Percentiles rank a stretch among this genome's conserved stretches.
These are phyloP conservation scores for Callipepla squamata DNA, from an alignment of 2,113 vertebrate genomes.

Conservation along the genomic window DNA sequence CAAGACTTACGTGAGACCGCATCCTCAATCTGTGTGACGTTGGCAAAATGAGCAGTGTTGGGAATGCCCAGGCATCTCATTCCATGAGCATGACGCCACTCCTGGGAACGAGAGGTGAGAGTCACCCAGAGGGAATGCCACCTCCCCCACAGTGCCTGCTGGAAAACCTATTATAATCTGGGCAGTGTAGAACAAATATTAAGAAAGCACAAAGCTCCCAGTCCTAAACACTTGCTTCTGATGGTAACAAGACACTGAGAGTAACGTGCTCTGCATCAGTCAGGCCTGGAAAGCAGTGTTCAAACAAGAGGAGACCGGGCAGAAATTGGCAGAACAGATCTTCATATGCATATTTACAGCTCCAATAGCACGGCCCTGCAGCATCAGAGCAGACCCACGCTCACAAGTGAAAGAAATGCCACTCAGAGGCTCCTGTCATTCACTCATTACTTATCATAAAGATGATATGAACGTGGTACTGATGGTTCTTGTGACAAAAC, in stretches of 20 bases:
- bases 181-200: not conserved
- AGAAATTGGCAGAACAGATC: not conserved
- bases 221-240: not conserved
- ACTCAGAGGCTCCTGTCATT: too few relatives aligned
- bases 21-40: slow-evolving; percentile 98
- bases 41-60: slow-evolving; percentile 97
- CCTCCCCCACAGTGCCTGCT: rapidly evolving
- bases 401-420: not conserved
- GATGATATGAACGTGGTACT: rapidly evolving
- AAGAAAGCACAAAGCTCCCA: not conserved
- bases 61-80: slow-evolving; percentile 98
- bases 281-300: not conserved
- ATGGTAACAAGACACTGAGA: not conserved
- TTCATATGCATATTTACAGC: rapidly evolving
- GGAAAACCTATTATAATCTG: not conserved
- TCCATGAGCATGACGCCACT: slow-evolving; percentile 97
- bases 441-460: rapidly evolving
- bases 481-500: rapidly evolving
- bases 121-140: not conserved
- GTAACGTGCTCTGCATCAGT: not conserved
- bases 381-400: not conserved
- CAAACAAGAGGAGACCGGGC: not conserved
- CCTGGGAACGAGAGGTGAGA: slow-evolving; percentile 72
- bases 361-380: rapidly evolving
- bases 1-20: slow-evolving; percentile 91